Evolutionary conservation across 1,140 invertebrate genomes (phyloP), one percentile per base, ranked within the genome.

Genomic region (Bombus cullumanus): DNA sequence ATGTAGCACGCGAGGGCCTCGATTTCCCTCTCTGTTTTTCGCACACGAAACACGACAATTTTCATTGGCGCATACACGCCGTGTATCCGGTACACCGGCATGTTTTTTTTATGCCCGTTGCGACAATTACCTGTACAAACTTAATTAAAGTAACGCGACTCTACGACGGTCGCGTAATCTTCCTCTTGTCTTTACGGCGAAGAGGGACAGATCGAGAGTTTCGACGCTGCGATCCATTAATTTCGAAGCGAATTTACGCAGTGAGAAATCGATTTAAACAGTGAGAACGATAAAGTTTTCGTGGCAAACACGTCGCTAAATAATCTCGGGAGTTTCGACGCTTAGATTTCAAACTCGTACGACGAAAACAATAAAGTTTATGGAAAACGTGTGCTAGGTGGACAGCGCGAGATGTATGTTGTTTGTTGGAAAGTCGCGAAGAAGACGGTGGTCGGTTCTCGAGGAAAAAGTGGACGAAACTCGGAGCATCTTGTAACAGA

Each of bases 41-140:
- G 31, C 43, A 25, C 83, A 25, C 68, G 80, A 88, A 89, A 83
- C 84, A 89, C 83, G 83, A 89, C 87, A 89, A 89, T 89, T 89
- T 89, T 76, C 88, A 86, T 78, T 66, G 12, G 43, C 31, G 73
- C 66, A 62, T 81, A 81, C 80, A 77, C 83, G 37, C 41, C 69
- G 68, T 37, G 71, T 76, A 89, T 89, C 88, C 88, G 88, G 85
- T 89, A 73, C 64, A 18, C 6, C 78, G 76, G 66, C 76, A 37
- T 82, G 78, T 76, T 0, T 80, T 79, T 41, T 86, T 57, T 41
- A 53, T 3, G 47, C 6, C 18, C 53, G 53, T 62, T 75, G 77
- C 75, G 83, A 81, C 83, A 22, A 80, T 85, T 59, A 43, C 39
- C 9, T 22, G 57, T 68, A 37, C 82, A n/a, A 41, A 9, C 47